Conservation (phyloP, 2,113 vertebrate species). For the Phrynosoma blainvillii region DNA sequence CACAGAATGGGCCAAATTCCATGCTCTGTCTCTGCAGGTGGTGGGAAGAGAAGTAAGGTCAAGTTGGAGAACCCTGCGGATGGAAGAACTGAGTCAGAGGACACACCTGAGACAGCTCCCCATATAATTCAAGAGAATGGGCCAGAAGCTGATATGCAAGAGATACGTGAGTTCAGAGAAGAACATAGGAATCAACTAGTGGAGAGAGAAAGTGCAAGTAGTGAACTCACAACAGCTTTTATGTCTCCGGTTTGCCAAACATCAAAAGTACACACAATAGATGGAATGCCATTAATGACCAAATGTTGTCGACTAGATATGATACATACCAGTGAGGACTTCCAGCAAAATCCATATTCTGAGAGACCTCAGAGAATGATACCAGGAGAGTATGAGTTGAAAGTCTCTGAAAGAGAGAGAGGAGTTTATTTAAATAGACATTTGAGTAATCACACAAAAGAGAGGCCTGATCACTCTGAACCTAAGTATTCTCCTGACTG, state of each 20-base stretch:
- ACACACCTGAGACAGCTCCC: background rate
- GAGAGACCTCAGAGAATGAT: background rate
- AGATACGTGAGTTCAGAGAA: background rate
- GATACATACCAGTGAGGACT: background rate
- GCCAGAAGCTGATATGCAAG: background rate
- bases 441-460: background rate
- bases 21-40: background rate
- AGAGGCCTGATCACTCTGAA: background rate
- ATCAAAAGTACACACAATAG: background rate
- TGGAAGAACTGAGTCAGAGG: background rate
- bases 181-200: background rate
- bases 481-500: too few species aligned
- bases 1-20: background rate
- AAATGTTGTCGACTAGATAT: background rate
- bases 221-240: background rate
- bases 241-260: background rate
- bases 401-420: background rate
- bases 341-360: background rate
- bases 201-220: background rate
- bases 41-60: background rate
- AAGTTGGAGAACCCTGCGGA: background rate
- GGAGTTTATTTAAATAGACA: background rate
- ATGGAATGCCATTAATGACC: background rate
- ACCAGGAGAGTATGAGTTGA: background rate
- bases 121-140: background rate